Evolutionary conservation across 2,797 vertebrate genomes (phyloP).

Genomic region (Kryptolebias ocellatus): DNA sequence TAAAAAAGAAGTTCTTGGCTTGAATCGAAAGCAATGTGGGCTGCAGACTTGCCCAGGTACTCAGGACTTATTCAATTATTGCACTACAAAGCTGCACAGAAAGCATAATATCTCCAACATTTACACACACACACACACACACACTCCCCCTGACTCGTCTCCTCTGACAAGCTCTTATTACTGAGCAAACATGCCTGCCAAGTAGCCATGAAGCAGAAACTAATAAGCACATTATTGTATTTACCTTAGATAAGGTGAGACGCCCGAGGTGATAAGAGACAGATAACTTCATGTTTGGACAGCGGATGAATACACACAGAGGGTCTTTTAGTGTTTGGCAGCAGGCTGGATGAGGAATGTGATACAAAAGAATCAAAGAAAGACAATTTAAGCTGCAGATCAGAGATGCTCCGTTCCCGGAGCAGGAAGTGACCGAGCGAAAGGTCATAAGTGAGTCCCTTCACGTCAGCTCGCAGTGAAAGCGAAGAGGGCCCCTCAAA

Average conservation of each 20-base stretch:
- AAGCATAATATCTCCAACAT: slow-evolving; percentile 73
- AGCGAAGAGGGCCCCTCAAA: slow-evolving; percentile 55
- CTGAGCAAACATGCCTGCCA: slow-evolving; percentile 83
- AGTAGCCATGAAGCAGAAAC: slow-evolving; percentile 84
- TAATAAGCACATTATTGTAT: slow-evolving; percentile 91
- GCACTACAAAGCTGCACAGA: slow-evolving; percentile 58
- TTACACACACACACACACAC: slow-evolving; percentile 50
- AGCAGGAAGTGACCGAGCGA: slow-evolving; percentile 13
- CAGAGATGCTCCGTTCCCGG: background rate
- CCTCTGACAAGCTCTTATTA: slow-evolving; percentile 80
- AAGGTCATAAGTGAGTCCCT: slow-evolving; percentile 61
- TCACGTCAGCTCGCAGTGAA: slow-evolving; percentile 55
- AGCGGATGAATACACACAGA: slow-evolving; percentile 33
- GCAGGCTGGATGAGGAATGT: slow-evolving; percentile 3
- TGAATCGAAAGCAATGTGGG: slow-evolving; percentile 64
- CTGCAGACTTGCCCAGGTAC: slow-evolving; percentile 74
- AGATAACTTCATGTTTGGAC: slow-evolving; percentile 71
- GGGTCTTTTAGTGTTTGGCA: slow-evolving; percentile 42
- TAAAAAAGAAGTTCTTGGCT: slow-evolving; percentile 27
- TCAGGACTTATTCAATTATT: slow-evolving; percentile 80
- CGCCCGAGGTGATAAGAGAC: slow-evolving; percentile 80
- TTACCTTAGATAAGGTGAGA: slow-evolving; percentile 97
- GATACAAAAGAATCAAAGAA: slow-evolving; percentile 14
- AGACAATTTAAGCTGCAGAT: slow-evolving; percentile 4
- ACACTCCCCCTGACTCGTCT: slow-evolving; percentile 45